phyloP scores from a whole-genome alignment of 2,113 vertebrate species.

The Phaethon lepturus region DNA sequence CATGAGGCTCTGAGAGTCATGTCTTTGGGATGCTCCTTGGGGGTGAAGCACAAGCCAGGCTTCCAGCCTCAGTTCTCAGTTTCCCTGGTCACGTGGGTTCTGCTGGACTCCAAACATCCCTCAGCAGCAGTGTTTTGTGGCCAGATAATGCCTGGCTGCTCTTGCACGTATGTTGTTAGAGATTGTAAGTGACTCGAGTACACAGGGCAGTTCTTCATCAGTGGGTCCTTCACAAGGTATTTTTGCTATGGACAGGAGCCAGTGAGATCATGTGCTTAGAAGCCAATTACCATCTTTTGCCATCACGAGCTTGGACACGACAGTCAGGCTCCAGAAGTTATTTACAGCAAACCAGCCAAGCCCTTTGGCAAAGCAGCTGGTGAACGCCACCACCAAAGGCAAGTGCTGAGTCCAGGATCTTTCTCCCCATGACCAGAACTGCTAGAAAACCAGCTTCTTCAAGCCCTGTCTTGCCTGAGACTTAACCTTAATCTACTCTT shows the following conservation, averaged over 20 bases:
- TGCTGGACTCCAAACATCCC: not conserved
- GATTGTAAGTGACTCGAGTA: not conserved
- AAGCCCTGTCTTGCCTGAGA: not conserved
- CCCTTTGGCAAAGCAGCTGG: slow-evolving; percentile 27
- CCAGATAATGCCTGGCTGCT: slow-evolving; percentile 12
- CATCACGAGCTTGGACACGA: not conserved
- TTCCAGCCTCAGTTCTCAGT: not conserved
- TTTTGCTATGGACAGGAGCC: slow-evolving; percentile 35
- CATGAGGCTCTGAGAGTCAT: not conserved
- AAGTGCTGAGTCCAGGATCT: not conserved
- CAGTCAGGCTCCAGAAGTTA: slow-evolving; percentile 43
- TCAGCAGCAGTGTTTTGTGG: slow-evolving; percentile 1
- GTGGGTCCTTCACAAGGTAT: not conserved
- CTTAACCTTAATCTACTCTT: not conserved
- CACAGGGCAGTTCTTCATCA: not conserved
- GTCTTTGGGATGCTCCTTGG: not conserved
- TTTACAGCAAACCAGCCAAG: slow-evolving; percentile 44
- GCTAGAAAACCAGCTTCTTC: not conserved
- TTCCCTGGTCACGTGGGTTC: not conserved
- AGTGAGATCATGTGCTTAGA: slow-evolving; percentile 27
- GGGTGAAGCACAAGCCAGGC: not conserved
- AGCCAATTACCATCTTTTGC: not conserved
- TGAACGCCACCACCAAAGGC: not conserved
- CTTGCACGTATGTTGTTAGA: not conserved
- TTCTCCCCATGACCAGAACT: not conserved